Conservation (phyloP, 2,888 invertebrate genomes). For the Oxytorus armatus region DNA sequence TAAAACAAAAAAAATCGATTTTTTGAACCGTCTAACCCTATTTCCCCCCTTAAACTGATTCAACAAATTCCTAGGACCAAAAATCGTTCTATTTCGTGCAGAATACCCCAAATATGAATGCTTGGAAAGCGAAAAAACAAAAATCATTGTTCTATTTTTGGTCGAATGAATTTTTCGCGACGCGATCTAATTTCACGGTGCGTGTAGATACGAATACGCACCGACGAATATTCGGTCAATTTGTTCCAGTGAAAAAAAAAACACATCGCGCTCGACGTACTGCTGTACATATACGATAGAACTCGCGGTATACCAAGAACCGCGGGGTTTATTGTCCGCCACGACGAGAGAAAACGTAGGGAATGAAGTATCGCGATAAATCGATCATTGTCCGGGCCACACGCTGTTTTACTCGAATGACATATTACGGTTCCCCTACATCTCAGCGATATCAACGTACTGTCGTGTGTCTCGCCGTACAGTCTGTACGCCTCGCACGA, state of each 20-base stretch:
- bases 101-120: not conserved
- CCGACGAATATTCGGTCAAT: not conserved
- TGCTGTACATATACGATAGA: not conserved
- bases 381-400: slow-evolving; percentile 36
- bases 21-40: too few species aligned
- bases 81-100: too few species aligned
- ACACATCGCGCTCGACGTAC: not conserved
- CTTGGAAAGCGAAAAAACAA: not conserved
- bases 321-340: slow-evolving; percentile 51
- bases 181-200: not conserved
- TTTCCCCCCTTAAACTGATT: too few species aligned
- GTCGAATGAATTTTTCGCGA: not conserved
- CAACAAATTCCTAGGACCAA: too few species aligned
- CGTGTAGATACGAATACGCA: not conserved
- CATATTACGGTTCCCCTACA: slow-evolving; percentile 17
- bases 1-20: too few species aligned
- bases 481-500: too few species aligned
- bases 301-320: not conserved
- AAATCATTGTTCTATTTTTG: not conserved
- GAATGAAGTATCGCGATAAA: slow-evolving; percentile 48
- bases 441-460: not conserved
- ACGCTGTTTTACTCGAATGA: slow-evolving; percentile 23
- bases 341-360: slow-evolving; percentile 25
- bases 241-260: not conserved
- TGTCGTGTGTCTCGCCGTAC: too few species aligned